phyloP scores from a whole-genome alignment of 2,113 vertebrate genomes.

The Potamarius usumacintae region DNA sequence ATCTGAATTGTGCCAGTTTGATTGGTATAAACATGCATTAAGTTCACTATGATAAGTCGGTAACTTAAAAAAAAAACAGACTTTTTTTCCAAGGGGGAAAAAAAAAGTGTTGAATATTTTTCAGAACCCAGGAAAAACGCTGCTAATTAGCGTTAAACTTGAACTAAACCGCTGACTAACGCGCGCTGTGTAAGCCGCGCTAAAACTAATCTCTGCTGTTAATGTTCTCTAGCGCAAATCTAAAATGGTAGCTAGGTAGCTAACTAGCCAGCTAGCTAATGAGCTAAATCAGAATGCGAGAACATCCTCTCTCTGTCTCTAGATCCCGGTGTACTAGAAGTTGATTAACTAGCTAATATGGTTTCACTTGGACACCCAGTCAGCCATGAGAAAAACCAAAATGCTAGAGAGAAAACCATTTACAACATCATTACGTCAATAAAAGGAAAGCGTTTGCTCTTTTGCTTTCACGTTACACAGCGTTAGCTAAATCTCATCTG shows the following conservation, averaged over 20 bases:
- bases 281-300: conserved; percentile 8
- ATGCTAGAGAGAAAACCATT: not conserved
- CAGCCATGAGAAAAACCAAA: not conserved
- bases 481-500: conserved; percentile 14
- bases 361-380: not conserved
- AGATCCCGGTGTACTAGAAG: not conserved
- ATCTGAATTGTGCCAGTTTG: too few relatives aligned
- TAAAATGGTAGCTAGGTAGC: conserved; percentile 22
- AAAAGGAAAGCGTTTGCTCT: too few relatives aligned
- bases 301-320: conserved; percentile 8
- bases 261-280: not conserved
- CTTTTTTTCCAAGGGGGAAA: too few relatives aligned
- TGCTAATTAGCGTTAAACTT: not conserved
- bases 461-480: not conserved
- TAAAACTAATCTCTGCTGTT: not conserved
- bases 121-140: too few relatives aligned
- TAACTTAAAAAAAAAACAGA: too few relatives aligned
- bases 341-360: not conserved
- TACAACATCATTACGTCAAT: too few relatives aligned
- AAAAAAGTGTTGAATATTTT: too few relatives aligned
- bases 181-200: not conserved
- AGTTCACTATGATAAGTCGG: too few relatives aligned
- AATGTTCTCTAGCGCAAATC: not conserved
- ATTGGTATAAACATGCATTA: too few relatives aligned
- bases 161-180: not conserved